A percentile compares a stretch with the other conserved stretches of the same genome.
Conservation (phyloP, 2,797 vertebrate genomes). For the Sus cebifrons region DNA sequence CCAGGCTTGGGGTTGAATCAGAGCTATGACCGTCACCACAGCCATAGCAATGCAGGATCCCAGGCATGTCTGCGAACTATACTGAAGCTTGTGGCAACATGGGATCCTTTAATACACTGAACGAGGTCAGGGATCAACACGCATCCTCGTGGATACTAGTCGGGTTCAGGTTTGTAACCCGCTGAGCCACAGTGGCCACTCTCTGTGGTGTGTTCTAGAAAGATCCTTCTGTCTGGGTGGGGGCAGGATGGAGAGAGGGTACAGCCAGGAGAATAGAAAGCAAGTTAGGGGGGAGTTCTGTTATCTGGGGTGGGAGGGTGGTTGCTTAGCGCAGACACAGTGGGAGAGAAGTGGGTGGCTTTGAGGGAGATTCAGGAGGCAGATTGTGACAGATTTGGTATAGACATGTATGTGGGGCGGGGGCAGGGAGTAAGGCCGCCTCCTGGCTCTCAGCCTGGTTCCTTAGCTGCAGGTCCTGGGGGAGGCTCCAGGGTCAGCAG, state of each 20-base stretch:
- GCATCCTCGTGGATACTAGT: too few species aligned
- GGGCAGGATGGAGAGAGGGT: neutral
- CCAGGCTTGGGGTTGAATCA: too few species aligned
- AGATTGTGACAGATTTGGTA: neutral
- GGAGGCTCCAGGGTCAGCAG: neutral
- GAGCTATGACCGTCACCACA: too few species aligned
- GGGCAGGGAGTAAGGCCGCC: neutral
- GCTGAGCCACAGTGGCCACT: too few species aligned
- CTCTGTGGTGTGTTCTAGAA: neutral
- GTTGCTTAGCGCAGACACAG: neutral
- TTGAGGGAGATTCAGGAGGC: neutral
- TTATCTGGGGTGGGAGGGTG: neutral
- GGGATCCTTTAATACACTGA: too few species aligned
- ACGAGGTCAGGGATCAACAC: too few species aligned
- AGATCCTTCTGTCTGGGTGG: neutral
- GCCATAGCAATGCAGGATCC: too few species aligned
- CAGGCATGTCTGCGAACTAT: too few species aligned
- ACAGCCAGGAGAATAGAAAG: neutral
- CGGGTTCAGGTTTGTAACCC: too few species aligned
- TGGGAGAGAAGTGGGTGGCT: neutral
- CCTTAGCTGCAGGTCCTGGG: too few species aligned
- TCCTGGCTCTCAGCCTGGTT: neutral
- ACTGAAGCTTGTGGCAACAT: too few species aligned
- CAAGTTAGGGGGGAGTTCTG: accelerated
- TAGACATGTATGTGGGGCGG: neutral